Base-by-base conservation (phyloP, 2,888 invertebrate species). In the Sminthurides aquaticus region DNA sequence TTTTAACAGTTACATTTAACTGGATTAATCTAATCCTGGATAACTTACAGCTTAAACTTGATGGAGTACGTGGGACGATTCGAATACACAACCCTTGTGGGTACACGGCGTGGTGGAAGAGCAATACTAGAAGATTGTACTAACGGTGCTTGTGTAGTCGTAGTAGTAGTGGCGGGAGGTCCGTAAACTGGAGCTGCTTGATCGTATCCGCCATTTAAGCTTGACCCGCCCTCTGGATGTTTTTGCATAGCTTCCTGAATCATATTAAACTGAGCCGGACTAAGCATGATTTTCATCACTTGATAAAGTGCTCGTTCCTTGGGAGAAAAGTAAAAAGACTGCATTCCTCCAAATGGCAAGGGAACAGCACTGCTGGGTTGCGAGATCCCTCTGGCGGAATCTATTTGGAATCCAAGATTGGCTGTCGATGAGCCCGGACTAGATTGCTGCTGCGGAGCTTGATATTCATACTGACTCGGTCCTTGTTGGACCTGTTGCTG, bases 281-380 rank as follows among this genome's bases (percentile, higher is more conserved):
- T 52, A 5, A 52, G 22, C 52, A 52, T 52, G 3, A 52, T 20
- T 20, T 52, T 52, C 52, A 52, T 52, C 11, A 52, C 52, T 20
- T 52, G 52, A 20, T 52, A 52, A 8, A 52, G 20, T 5, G 52
- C 52, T 5, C 20, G 18, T 20, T 52, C 52, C 52, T 52, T 52
- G 52, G 52, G 52, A 5, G 52, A 52, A 22, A 52, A 52, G 52
- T 52, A 52, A 20, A 52, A 52, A 20, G 20, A 20, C 20, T 52
- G 52, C 22, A 20, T 22, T 5, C 52, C 52, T 20, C 52, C 52
- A 20, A 52, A 52, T 5, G 52, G 20, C 20, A 52, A 20, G 5
- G 52, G 52, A 5, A 52, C 22, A 5, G 52, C 18, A 52, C 22
- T 52, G 52, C 52, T 22, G 18, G 52, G 52, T 20, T 22, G 43